Percentiles rank a stretch among this genome's conserved stretches.
Conservation (phyloP, 2,888 invertebrate species). For the Incurvaria masculella region DNA sequence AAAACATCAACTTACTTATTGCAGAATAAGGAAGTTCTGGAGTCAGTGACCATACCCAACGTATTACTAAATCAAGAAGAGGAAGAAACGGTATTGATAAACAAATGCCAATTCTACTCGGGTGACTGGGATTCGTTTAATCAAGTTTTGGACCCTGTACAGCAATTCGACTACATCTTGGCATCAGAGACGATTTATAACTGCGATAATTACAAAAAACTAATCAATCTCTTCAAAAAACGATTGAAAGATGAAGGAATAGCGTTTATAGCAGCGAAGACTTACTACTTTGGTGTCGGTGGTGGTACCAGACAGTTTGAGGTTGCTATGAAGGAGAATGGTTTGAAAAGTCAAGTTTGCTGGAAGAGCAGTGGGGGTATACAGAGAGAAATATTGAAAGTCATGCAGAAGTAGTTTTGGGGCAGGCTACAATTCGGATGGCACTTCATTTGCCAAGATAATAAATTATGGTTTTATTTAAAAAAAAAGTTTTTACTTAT, state of each 20-base stretch:
- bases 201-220: slow-evolving; percentile 70
- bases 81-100: slow-evolving; percentile 29
- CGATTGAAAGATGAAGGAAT: slow-evolving; percentile 61
- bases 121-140: slow-evolving; percentile 75
- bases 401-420: slow-evolving; percentile 28
- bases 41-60: slow-evolving; percentile 79
- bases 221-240: slow-evolving; percentile 64
- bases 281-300: slow-evolving; percentile 93
- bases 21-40: slow-evolving; percentile 83
- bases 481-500: too few species aligned
- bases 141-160: slow-evolving; percentile 32
- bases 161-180: slow-evolving; percentile 76
- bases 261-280: slow-evolving; percentile 82
- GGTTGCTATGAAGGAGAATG: slow-evolving; percentile 52
- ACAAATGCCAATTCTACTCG: slow-evolving; percentile 57
- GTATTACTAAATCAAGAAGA: slow-evolving; percentile 62
- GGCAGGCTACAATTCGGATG: too few species aligned
- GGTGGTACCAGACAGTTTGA: slow-evolving; percentile 81
- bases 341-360: slow-evolving; percentile 54
- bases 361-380: slow-evolving; percentile 67
- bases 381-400: slow-evolving; percentile 59
- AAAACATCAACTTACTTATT: too few species aligned
- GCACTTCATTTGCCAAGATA: too few species aligned
- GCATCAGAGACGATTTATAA: slow-evolving; percentile 95
- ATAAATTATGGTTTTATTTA: too few species aligned